These are phyloP conservation scores for Aporophyla lueneburgensis DNA, from an alignment of 2,888 invertebrate genomes.

Conservation along the genomic window DNA sequence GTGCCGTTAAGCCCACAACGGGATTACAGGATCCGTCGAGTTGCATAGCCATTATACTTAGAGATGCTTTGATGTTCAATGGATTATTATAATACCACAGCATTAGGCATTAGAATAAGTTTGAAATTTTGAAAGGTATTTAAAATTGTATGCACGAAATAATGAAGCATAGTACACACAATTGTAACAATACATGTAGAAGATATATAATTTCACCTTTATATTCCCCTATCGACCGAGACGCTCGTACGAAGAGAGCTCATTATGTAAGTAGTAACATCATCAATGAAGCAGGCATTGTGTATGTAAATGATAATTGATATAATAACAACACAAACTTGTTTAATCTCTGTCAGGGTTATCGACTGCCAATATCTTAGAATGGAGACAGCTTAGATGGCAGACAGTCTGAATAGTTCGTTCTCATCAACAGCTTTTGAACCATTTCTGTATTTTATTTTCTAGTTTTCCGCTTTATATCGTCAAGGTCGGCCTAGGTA, in stretches of 20 bases:
- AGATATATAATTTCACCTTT: constrained; percentile 31
- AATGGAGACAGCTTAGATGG: constrained; percentile 19
- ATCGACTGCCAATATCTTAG: constrained; percentile 19
- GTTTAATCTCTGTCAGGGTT: constrained; percentile 59
- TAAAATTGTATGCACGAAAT: neutral
- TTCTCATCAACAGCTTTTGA: neutral
- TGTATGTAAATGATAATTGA: constrained; percentile 49
- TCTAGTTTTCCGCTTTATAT: neutral
- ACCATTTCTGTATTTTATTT: neutral
- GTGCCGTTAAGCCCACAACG: neutral
- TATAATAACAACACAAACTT: constrained; percentile 54
- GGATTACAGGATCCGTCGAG: constrained; percentile 5
- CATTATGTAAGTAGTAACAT: constrained; percentile 39
- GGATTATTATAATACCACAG: neutral
- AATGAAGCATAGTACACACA: constrained; percentile 16
- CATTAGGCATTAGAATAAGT: neutral
- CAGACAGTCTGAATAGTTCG: constrained; percentile 28
- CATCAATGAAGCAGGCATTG: constrained; percentile 44
- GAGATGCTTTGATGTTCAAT: constrained; percentile 17
- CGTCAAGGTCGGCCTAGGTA: constrained; percentile 36
- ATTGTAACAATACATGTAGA: constrained; percentile 9
- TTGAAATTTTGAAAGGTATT: neutral
- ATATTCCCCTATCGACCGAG: constrained; percentile 10
- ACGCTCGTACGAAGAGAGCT: constrained; percentile 22
- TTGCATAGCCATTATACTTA: neutral